Conservation (phyloP, 2,113 vertebrate species). For the Hiodon alosoides region DNA sequence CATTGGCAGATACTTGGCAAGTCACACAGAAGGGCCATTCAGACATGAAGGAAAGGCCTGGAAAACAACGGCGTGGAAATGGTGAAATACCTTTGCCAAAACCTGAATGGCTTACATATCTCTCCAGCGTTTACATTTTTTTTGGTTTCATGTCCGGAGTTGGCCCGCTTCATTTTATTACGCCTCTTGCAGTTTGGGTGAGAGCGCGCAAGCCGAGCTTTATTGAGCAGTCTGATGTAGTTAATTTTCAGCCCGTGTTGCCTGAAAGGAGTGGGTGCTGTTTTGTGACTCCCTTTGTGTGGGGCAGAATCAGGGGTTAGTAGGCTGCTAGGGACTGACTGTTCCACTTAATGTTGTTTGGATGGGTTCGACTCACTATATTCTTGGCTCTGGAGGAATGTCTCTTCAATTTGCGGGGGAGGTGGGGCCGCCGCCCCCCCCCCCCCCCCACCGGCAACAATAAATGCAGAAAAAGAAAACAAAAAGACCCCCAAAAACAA, state of each 20-base stretch:
- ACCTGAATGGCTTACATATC: too few species aligned
- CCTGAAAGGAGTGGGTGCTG: not conserved
- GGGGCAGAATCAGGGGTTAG: constrained; percentile 18
- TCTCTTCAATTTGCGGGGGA: too few species aligned
- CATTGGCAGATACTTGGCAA: constrained; percentile 77
- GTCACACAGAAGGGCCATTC: constrained; percentile 72
- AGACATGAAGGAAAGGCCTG: constrained; percentile 62
- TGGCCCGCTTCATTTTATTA: too few species aligned
- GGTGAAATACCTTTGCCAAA: not conserved
- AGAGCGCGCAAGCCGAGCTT: too few species aligned
- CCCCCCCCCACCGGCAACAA: too few species aligned
- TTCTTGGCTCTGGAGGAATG: constrained; percentile 6
- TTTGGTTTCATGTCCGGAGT: too few species aligned
- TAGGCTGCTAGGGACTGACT: not conserved
- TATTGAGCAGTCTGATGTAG: not conserved
- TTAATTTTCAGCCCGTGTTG: not conserved
- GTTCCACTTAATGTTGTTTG: constrained; percentile 22
- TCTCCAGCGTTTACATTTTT: too few species aligned
- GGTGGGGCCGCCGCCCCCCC: too few species aligned
- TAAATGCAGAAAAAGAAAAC: too few species aligned
- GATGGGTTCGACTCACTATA: not conserved
- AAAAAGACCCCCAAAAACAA: too few species aligned
- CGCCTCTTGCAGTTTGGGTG: too few species aligned
- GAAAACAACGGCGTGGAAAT: constrained; percentile 20
- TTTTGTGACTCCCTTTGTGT: constrained; percentile 2